Conservation (phyloP, 2,113 vertebrate species). For the Actinemys pallida region DNA sequence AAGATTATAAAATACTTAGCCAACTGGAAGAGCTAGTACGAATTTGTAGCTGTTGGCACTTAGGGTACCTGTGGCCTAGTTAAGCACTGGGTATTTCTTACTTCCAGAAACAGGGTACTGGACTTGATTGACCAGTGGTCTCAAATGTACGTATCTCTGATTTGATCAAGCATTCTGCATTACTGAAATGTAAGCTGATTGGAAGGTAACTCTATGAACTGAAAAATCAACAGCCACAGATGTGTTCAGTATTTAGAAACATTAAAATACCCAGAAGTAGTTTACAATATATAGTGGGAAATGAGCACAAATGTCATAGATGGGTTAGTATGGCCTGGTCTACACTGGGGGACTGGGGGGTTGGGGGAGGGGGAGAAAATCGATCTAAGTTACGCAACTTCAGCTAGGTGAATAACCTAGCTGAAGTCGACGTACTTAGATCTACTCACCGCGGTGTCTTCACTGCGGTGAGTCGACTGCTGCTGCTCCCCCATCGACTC, state of each 20-base stretch:
- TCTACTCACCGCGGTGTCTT: no score
- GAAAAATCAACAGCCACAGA: background rate
- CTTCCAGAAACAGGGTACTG: background rate
- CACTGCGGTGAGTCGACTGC: no score
- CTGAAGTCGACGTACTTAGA: no score
- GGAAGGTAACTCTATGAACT: background rate
- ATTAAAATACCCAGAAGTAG: background rate
- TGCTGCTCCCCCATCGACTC: no score
- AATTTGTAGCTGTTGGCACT: background rate
- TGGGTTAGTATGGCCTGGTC: background rate
- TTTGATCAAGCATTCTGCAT: background rate
- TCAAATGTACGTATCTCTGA: no score
- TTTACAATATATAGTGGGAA: background rate
- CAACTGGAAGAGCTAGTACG: fast-evolving
- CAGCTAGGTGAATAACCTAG: no score
- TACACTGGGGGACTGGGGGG: no score
- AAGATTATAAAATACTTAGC: fast-evolving
- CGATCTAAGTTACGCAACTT: no score
- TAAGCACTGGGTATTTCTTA: background rate
- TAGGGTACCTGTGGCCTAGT: background rate
- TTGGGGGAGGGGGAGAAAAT: no score
- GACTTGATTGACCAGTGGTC: fast-evolving
- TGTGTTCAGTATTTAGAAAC: background rate
- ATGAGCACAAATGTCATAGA: background rate
- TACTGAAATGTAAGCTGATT: background rate